A percentile compares a stretch with the other conserved stretches of the same genome.
These are phyloP conservation scores for Chaetogeoica ovagalla DNA, from an alignment of 2,888 invertebrate genomes.

Conservation along the genomic window DNA sequence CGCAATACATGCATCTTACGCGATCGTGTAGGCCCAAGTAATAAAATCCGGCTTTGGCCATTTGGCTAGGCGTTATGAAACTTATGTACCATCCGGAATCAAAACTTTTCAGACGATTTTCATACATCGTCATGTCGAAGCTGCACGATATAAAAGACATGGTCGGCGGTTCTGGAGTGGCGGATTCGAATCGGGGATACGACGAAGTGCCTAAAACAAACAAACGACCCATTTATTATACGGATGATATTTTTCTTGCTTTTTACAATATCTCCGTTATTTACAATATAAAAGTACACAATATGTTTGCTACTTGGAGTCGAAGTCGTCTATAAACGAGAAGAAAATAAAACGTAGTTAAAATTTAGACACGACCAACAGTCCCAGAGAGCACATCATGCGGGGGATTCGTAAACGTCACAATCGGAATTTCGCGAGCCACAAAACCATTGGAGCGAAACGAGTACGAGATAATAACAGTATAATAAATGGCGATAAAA, in stretches of 20 bases:
- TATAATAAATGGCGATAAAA: background rate
- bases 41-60: constrained; percentile 83
- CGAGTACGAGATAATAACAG: background rate
- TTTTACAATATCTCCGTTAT: constrained; percentile 21
- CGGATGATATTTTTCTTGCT: constrained; percentile 13
- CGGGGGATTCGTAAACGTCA: no score
- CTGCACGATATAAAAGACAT: constrained; percentile 19
- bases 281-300: background rate
- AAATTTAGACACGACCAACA: background rate
- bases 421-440: background rate
- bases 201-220: constrained; percentile 26
- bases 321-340: constrained; percentile 55
- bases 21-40: constrained; percentile 75
- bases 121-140: constrained; percentile 22
- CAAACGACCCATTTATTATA: constrained; percentile 20
- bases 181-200: background rate
- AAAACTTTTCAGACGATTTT: constrained; percentile 47
- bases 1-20: constrained; percentile 80
- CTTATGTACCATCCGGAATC: constrained; percentile 53
- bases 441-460: background rate
- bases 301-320: constrained; percentile 53
- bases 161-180: background rate
- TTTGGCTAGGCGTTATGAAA: constrained; percentile 59
- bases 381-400: background rate
- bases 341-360: background rate